Evolutionary conservation across 2,113 vertebrate species (phyloP), one percentile per base, ranked within the genome.

Genomic region (Sporophila hypoxantha): DNA sequence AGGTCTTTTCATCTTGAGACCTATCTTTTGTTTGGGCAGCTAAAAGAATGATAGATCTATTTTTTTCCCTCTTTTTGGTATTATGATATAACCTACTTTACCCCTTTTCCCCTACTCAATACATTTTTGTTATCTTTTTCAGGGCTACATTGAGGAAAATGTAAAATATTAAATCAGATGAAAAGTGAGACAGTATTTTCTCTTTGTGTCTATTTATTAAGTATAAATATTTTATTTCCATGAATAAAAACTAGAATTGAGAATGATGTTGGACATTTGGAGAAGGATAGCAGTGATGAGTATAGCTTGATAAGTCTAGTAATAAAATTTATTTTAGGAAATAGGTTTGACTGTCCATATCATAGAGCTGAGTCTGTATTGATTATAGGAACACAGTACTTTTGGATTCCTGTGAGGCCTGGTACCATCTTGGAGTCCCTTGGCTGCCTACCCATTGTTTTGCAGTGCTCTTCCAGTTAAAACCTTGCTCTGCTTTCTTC

Each of bases 351-450:
- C 32, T 89, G 10, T 59, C 18, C 6, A 6, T 29, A 61, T 66
- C 6, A 17, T 6, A 52, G 15, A 60, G 14, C 16, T 37, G 32
- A 65, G 26, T 19, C 20, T 71, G 2, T 65, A 30, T 5, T 65
- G 20, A 16, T 57, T 37, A 34, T 11, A 34, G 52, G 46, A 82
- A 50, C 7, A 53, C 65, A 36, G 3, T 8, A 16, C 8, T 82
- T 85, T 3, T 2, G 14, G 11, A 12, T 68, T 67, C 25, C 26
- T 75, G 0, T 2, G 1, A 49, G n/a, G 37, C 14, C 4, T 8
- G 2, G 17, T n/a, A 36, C 19, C 21, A 30, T 65, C 17, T 23
- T 59, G 11, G 36, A 52, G 16, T 39, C 29, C 17, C 23, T 75
- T 26, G 4, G 4, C 41, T 78, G 12, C 37, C 41, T 47, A 17